Evolutionary conservation across 2,113 vertebrate species (phyloP).

Genomic region (Apistogramma diplotaenia): DNA sequence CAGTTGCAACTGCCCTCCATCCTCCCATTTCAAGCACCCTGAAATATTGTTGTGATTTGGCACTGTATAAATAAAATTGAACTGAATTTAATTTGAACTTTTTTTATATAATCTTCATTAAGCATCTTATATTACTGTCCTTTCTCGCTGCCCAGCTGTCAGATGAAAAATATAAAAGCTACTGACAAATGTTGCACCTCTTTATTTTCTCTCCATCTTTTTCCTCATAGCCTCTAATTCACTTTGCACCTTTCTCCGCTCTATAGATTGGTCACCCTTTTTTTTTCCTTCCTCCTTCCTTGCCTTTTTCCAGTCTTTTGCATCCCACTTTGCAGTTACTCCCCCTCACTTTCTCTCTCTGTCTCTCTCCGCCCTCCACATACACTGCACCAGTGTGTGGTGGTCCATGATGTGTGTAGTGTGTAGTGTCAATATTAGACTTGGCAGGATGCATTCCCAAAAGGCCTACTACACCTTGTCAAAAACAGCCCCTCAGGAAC

Average conservation of each 20-base stretch:
- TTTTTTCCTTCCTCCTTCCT: too few species aligned
- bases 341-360: background rate
- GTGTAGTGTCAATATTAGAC: constrained; percentile 74
- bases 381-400: constrained; percentile 45
- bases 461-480: constrained; percentile 39
- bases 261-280: background rate
- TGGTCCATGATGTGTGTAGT: constrained; percentile 39
- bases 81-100: too few species aligned
- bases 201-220: background rate
- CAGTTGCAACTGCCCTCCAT: background rate
- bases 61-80: too few species aligned
- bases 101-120: background rate
- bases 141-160: too few species aligned
- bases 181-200: background rate
- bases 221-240: background rate
- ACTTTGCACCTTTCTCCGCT: background rate
- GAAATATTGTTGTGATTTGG: too few species aligned
- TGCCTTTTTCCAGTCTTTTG: background rate
- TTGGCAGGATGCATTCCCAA: constrained; percentile 54
- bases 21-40: background rate
- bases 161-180: too few species aligned
- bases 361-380: background rate
- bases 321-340: background rate
- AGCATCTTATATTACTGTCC: background rate
- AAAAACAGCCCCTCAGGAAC: constrained; percentile 17